Evolutionary conservation across 2,888 invertebrate species (phyloP), one percentile per base, ranked within the genome.

Genomic region (Hedya salicella): DNA sequence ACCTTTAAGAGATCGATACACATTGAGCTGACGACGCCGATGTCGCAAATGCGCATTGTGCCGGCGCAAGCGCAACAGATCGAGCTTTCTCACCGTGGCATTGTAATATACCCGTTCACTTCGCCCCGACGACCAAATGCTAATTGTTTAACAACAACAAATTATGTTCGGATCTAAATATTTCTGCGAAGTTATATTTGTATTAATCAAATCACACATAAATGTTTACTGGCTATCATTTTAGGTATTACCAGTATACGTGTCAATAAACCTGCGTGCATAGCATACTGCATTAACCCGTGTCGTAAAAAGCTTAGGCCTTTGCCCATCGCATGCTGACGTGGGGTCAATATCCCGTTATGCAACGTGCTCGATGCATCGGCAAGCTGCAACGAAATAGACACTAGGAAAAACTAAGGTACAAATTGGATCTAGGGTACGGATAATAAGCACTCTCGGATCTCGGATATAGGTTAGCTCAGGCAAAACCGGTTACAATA

Each of bases 71-170:
- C 72, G 63, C 68, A 25, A 6, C n/a, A 53, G 32, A 70, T 62
- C 73, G 78, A 85, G 86, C 87, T 88, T 88, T 89, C 87, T 86
- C 85, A 80, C 79, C 77, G 79, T 82, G 84, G 87, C 83, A 87
- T 87, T 88, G 85, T 85, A 82, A 78, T 79, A 82, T n/a, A n/a
- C 80, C 81, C 86, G 80, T 83, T 87, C 87, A 86, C 87, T 85
- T 78, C 48, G 64, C 70, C 50, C 42, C 30, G 25, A 52, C 30
- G 32, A 13, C 17, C 11, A 16, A 11, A 39, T 21, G 25, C 4
- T 21, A 49, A 40, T 40, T 50, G 8, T 21, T 40, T 19, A 62
- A 53, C n/a, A 21, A 21, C 36, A 60, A 36, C 19, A n/a, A 16
- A 42, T 42, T 11, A 4, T 44, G 16, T 39, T 54, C 1, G 5